phyloP scores from a whole-genome alignment of 35 echinoderm and acorn worm genomes.

The Heliocidaris erythrogramma region DNA sequence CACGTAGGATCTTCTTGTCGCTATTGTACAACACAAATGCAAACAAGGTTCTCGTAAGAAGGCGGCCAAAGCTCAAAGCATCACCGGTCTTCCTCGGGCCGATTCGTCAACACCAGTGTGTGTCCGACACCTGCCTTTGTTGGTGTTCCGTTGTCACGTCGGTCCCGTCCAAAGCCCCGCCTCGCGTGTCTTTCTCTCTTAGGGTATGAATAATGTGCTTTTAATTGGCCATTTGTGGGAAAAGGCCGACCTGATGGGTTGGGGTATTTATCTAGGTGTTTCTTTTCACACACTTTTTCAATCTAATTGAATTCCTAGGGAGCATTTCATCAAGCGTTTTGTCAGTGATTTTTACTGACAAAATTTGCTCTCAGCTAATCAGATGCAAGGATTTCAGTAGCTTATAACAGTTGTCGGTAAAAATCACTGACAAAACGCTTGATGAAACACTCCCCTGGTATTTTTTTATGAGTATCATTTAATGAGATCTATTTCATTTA shows the following conservation, averaged over 20 bases:
- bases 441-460: no score
- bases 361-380: no score
- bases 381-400: no score
- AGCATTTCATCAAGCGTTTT: no score
- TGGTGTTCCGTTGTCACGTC: neutral
- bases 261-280: neutral
- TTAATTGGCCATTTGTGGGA: neutral
- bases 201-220: slow-evolving; percentile 25
- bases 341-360: no score
- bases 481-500: neutral
- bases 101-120: neutral
- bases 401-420: no score
- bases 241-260: neutral
- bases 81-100: neutral
- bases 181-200: neutral
- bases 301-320: no score
- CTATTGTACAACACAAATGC: neutral
- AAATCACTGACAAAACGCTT: no score
- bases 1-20: neutral
- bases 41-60: neutral
- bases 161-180: neutral
- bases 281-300: neutral
- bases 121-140: slow-evolving; percentile 18
- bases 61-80: slow-evolving; percentile 6
- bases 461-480: neutral